Base-by-base conservation (phyloP, 2,888 invertebrate species). In the Pecten maximus region DNA sequence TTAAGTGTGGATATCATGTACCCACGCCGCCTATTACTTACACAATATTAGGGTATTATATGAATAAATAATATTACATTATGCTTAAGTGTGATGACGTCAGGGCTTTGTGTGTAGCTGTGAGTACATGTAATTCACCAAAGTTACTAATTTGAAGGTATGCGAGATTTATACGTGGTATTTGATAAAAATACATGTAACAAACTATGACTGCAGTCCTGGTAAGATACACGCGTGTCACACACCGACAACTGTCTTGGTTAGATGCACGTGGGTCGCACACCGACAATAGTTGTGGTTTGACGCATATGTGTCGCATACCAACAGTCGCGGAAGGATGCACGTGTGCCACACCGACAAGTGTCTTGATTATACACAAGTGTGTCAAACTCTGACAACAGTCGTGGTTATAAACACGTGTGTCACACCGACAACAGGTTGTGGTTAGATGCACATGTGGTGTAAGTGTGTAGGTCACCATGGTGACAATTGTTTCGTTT, bases 381-480 rank as follows among this genome's bases (percentile, higher is more conserved):
- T 54, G 48, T 48, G 19, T 48, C 48, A 48, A 2, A 48, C 48
- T 19, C 48, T 19, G 48, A 48, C 6, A 19, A n/a, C 60, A 60
- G 60, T 8, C 19, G 8, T 60, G n/a, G 12, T 48, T 48, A 44
- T 44, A 12, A 8, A 44, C 8, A 44, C 12, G 44, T 44, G 12
- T 44, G 44, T 44, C 44, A 12, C 12, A 12, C 4, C 4, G 4
- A 44, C 4, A 44, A 44, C 44, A 8, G 44, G 4, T 8, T 54
- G 54, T 23, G 19, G 23, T 54, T 54, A 0, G 19, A 35, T 74
- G 74, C 28, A 74, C 28, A n/a, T n/a, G n/a, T n/a, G n/a, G 16
- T 74, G 35, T 12, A 74, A 74, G 74, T 74, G 74, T 74, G 74
- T 74, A 74, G 74, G 28, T 74, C 35, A 74, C 74, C 28, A 74